Conservation (phyloP, 2,797 vertebrate genomes). For the Hypotaenidia okinawae region DNA sequence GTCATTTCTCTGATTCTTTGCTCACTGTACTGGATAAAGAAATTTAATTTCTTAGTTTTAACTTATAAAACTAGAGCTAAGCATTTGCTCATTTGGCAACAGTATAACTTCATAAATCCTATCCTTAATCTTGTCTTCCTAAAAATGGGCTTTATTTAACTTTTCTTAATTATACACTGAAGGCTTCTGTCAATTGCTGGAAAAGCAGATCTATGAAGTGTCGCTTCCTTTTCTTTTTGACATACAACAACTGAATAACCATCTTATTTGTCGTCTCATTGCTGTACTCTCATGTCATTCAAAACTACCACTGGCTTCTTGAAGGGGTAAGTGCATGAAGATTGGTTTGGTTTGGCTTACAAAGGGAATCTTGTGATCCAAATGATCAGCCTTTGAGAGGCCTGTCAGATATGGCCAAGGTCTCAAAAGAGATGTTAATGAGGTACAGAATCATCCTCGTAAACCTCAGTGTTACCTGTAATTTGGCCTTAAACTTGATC, state of each 20-base stretch:
- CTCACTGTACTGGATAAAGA: conserved; percentile 34
- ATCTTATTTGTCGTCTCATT: neutral
- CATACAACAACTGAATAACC: neutral
- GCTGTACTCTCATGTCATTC: neutral
- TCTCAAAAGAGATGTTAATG: neutral
- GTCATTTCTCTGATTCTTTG: conserved; percentile 27
- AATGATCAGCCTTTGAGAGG: neutral
- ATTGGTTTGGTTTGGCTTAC: neutral
- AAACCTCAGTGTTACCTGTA: neutral
- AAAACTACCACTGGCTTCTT: neutral
- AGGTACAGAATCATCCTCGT: neutral
- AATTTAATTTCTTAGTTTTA: conserved; percentile 25
- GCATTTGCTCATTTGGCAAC: conserved; percentile 36
- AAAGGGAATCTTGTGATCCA: neutral
- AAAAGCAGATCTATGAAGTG: neutral
- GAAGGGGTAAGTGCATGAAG: neutral
- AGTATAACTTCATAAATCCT: conserved; percentile 16
- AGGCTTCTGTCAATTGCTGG: neutral
- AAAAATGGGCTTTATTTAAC: conserved; percentile 33
- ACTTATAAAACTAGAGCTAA: conserved; percentile 12
- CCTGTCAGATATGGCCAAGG: neutral
- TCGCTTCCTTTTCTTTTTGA: neutral
- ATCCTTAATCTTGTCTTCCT: conserved; percentile 18
- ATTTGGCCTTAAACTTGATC: neutral
- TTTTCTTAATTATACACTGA: conserved; percentile 32